Percentiles rank a stretch among this genome's conserved stretches.
These are phyloP conservation scores for Crepidodera aurea DNA, from an alignment of 2,888 invertebrate genomes.

Conservation along the genomic window DNA sequence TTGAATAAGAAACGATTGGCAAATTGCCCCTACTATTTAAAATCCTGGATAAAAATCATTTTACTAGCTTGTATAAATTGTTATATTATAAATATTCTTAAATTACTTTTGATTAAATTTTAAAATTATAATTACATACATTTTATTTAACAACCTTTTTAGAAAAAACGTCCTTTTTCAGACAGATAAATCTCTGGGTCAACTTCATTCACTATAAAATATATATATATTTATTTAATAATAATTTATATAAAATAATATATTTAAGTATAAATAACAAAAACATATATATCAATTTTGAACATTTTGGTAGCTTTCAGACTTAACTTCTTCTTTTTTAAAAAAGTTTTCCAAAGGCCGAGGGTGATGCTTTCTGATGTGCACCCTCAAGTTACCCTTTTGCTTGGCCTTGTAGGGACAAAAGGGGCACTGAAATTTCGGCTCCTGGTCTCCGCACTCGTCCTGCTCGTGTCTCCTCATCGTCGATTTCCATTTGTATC, in stretches of 20 bases:
- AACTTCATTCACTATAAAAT: conserved; percentile 1
- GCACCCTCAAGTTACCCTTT: conserved; percentile 81
- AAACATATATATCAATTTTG: conserved; percentile 28
- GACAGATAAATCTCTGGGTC: conserved; percentile 4
- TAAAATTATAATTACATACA: no score
- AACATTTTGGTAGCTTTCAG: conserved; percentile 39
- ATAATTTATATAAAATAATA: conserved; percentile 30
- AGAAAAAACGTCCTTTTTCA: no score
- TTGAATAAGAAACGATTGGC: no score
- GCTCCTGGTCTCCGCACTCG: conserved; percentile 82
- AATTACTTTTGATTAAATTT: no score
- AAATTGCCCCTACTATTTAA: no score
- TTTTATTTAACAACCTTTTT: no score
- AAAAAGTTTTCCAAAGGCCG: conserved; percentile 14
- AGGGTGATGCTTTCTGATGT: conserved; percentile 79
- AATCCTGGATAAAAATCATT: no score
- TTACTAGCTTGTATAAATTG: no score
- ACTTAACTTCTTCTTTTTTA: conserved; percentile 26
- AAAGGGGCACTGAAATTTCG: conserved; percentile 78
- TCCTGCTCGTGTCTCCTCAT: conserved; percentile 75
- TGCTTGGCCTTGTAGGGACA: conserved; percentile 76
- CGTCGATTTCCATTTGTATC: conserved; percentile 87
- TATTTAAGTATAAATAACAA: conserved; percentile 24
- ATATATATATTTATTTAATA: conserved; percentile 17
- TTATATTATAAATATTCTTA: no score